phyloP scores from a whole-genome alignment of 2,888 invertebrate species.

The Anthrax anthrax region DNA sequence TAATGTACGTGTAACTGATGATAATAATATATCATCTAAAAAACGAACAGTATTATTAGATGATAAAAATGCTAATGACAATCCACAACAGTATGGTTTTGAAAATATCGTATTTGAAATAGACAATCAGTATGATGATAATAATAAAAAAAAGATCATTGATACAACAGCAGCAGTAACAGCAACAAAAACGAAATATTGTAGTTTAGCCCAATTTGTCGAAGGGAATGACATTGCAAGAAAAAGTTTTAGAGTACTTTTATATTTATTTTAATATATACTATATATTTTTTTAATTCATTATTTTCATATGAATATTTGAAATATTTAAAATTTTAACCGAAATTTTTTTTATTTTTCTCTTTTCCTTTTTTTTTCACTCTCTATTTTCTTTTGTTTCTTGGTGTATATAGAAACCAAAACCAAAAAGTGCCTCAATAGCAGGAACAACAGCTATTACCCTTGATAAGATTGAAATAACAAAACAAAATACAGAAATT shows the following conservation, averaged over 20 bases:
- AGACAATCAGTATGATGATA: slow-evolving; percentile 36
- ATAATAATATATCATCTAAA: background rate
- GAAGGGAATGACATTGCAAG: slow-evolving; percentile 73
- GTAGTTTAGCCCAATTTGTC: slow-evolving; percentile 67
- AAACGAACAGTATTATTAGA: background rate
- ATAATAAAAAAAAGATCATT: slow-evolving; percentile 38
- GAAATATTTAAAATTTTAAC: no score
- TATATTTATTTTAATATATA: no score
- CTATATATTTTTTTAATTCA: no score
- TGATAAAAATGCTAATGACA: slow-evolving; percentile 23
- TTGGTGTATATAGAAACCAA: background rate
- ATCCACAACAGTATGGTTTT: slow-evolving; percentile 46
- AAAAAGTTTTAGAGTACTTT: slow-evolving; percentile 54
- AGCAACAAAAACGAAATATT: slow-evolving; percentile 40
- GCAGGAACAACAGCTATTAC: slow-evolving; percentile 18
- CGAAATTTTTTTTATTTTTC: no score
- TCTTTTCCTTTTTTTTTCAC: no score
- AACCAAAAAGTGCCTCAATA: slow-evolving; percentile 9
- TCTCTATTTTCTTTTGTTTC: no score
- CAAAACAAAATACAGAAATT: no score
- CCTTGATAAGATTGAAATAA: slow-evolving; percentile 12
- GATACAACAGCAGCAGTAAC: no score
- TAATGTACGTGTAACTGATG: no score
- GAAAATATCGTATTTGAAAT: slow-evolving; percentile 56
- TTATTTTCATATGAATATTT: no score